Conservation (phyloP, 2,797 vertebrate genomes). For the Manis crassicaudata region DNA sequence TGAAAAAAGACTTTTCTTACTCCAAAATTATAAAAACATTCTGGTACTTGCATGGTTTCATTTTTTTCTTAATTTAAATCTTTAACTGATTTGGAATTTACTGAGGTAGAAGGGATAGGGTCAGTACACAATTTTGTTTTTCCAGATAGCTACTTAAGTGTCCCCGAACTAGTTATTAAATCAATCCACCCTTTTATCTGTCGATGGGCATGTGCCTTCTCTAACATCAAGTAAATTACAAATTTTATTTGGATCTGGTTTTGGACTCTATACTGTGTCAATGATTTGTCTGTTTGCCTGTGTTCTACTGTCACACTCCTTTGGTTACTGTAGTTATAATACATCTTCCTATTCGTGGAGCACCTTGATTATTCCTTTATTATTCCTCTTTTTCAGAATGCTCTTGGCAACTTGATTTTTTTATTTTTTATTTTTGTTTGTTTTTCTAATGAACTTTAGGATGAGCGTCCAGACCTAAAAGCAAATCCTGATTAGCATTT, state of each 20-base stretch:
- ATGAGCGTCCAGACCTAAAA: neutral
- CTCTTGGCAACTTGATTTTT: neutral
- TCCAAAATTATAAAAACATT: neutral
- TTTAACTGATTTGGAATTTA: neutral
- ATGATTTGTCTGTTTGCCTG: neutral
- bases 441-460: neutral
- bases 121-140: neutral
- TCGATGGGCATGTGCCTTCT: neutral
- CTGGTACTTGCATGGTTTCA: neutral
- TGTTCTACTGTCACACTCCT: neutral
- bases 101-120: neutral
- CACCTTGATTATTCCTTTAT: neutral
- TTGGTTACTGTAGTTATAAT: neutral
- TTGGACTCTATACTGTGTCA: neutral
- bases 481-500: neutral
- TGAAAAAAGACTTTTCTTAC: neutral
- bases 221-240: neutral
- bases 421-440: neutral
- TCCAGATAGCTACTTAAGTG: neutral
- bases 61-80: neutral
- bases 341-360: neutral
- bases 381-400: neutral
- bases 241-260: neutral
- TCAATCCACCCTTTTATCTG: neutral
- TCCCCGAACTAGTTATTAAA: neutral